Evolutionary conservation across 2,113 vertebrate species (phyloP).

Genomic region (Hassar affinis): DNA sequence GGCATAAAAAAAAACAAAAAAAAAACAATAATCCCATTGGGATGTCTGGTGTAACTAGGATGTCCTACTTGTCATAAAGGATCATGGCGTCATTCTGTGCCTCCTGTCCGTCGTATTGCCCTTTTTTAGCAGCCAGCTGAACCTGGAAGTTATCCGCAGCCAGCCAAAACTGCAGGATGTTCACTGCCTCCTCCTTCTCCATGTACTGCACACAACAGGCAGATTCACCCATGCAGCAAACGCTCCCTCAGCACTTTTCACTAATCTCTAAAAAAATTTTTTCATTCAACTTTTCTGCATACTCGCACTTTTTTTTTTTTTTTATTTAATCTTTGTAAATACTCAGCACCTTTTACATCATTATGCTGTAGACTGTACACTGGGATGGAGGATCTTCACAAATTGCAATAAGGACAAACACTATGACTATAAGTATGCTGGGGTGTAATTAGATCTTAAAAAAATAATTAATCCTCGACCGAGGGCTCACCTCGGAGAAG

Average conservation of each 20-base stretch:
- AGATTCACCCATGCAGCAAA: background rate
- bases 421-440: background rate
- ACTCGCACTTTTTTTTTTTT: slow-evolving; percentile 33
- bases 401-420: background rate
- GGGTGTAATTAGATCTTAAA: background rate
- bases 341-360: background rate
- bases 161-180: slow-evolving; percentile 95
- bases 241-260: slow-evolving; percentile 10
- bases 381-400: background rate
- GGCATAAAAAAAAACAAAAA: background rate
- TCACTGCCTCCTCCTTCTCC: slow-evolving; percentile 98
- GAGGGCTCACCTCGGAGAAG: slow-evolving; percentile 93
- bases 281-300: slow-evolving; percentile 6
- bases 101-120: slow-evolving; percentile 98
- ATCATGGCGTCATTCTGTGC: slow-evolving; percentile 99
- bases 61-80: slow-evolving; percentile 93
- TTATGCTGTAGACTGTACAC: background rate
- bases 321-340: background rate
- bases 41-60: background rate
- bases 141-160: slow-evolving; percentile 98
- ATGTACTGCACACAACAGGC: slow-evolving; percentile 79
- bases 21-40: background rate
- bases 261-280: background rate
- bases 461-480: background rate
- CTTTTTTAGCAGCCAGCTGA: slow-evolving; percentile 93